These are phyloP conservation scores for Trachythela sp. DNA, from an alignment of 64 coral and sea anemone species.

Conservation along the genomic window DNA sequence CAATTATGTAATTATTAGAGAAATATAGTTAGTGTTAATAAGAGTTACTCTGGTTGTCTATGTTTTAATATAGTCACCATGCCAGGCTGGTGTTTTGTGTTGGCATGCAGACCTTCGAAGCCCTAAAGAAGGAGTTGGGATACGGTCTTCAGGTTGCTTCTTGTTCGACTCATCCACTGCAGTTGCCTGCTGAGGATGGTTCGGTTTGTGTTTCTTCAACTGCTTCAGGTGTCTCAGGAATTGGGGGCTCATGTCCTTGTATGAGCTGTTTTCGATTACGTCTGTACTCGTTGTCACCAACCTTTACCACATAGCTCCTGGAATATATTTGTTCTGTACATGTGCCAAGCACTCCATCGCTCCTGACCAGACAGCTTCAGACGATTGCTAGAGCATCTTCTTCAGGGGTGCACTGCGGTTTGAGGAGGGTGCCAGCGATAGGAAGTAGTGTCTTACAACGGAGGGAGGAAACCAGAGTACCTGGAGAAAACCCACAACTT, in stretches of 20 bases:
- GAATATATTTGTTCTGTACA: not conserved
- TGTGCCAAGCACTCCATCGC: not conserved
- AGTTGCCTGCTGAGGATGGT: too few species aligned
- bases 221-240: not conserved
- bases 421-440: not conserved
- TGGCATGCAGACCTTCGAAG: too few species aligned
- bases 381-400: not conserved
- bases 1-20: too few species aligned
- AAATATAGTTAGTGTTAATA: too few species aligned
- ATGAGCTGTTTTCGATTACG: not conserved
- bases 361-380: conserved; percentile 3
- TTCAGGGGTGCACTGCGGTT: not conserved
- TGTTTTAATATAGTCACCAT: too few species aligned
- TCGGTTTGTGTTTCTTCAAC: not conserved
- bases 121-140: too few species aligned
- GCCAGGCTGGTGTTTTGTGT: too few species aligned
- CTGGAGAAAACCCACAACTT: too few species aligned
- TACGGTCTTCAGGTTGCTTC: too few species aligned
- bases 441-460: conserved; percentile 13
- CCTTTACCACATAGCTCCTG: conserved; percentile 24
- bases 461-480: too few species aligned
- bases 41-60: too few species aligned
- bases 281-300: not conserved
- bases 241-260: not conserved
- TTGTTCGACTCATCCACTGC: too few species aligned